Conservation (phyloP, 2,113 vertebrate species). For the Perccottus glenii region DNA sequence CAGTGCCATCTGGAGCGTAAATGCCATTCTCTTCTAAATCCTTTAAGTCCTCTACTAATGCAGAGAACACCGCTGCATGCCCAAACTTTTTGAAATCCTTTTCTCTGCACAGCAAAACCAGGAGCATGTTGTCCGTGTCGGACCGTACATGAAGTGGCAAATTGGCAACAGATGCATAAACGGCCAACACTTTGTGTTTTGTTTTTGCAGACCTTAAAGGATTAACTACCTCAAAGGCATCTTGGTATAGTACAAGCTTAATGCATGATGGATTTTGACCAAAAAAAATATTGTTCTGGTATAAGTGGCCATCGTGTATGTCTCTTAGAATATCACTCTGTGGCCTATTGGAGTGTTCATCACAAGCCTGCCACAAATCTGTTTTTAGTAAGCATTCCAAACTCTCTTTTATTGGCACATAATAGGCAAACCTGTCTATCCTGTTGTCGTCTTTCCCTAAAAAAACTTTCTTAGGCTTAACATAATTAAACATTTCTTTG, state of each 20-base stretch:
- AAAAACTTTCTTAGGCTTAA: constrained; percentile 20
- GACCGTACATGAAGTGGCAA: constrained; percentile 9
- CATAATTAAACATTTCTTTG: constrained; percentile 17
- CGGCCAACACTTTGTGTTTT: constrained; percentile 14
- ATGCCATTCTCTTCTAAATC: constrained; percentile 11
- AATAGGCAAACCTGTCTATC: constrained; percentile 14
- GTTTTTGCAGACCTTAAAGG: constrained; percentile 5
- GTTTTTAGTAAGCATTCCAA: constrained; percentile 13
- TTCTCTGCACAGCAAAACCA: constrained; percentile 18
- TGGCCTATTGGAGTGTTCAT: no score
- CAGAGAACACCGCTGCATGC: constrained; percentile 9
- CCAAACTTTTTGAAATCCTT: constrained; percentile 12
- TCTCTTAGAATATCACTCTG: not conserved
- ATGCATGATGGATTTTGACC: constrained; percentile 14
- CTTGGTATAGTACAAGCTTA: constrained; percentile 11
- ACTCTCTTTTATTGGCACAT: constrained; percentile 13
- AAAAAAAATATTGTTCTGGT: constrained; percentile 9
- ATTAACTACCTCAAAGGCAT: constrained; percentile 5
- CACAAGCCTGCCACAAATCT: constrained; percentile 16
- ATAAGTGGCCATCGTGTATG: constrained; percentile 7
- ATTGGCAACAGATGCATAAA: constrained; percentile 13
- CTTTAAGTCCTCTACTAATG: constrained; percentile 6
- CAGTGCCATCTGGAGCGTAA: not conserved
- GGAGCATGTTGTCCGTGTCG: constrained; percentile 1
- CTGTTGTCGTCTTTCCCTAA: constrained; percentile 26